Evolutionary conservation across 2,113 vertebrate species (phyloP), one percentile per base, ranked within the genome.

Genomic region (Gallinago paraguaiae): DNA sequence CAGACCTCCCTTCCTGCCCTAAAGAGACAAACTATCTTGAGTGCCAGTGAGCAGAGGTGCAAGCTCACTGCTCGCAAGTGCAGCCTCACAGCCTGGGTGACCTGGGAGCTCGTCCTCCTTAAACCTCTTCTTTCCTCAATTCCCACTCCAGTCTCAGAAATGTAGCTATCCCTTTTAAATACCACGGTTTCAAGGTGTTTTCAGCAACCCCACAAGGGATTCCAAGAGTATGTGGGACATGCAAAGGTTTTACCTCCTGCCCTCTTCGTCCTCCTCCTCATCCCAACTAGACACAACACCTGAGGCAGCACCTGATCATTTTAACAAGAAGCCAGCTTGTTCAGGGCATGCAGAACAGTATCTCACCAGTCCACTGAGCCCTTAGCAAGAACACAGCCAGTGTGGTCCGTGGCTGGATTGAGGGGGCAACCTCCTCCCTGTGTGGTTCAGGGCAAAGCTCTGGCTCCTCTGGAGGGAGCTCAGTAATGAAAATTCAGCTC

Each of bases 401-500:
- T 24, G 69, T 53, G n/a, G 50, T 64, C 54, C 10, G 5, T 86
- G 72, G 45, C 20, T 43, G 43, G 82, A 86, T 69, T 3, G 8
- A 2, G 5, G 79, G 87, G 92, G 43, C 1, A 0, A 22, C 18
- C 18, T 56, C n/a, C 59, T 80, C 1, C 0, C 48, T 18, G 28
- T 71, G 59, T 1, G 6, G 35, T 35, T 82, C 45, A 70, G 41
- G 37, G 64, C 59, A 84, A 65, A 75, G 41, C 81, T 68, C 54
- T 61, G 53, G 4, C 78, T 85, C 22, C 59, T 88, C 77, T 92
- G 61, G 57, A 76, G 60, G 63, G 70, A 92, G 61, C 31, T 7
- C 19, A 31, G 37, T 88, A 50, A 61, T 89, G 74, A 86, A 94
- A 94, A 89, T 76, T 92, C 70, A 89, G 27, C 39, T 79, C 57